Evolutionary conservation across 2,113 vertebrate species (phyloP).

Genomic region (Anhinga rufa): DNA sequence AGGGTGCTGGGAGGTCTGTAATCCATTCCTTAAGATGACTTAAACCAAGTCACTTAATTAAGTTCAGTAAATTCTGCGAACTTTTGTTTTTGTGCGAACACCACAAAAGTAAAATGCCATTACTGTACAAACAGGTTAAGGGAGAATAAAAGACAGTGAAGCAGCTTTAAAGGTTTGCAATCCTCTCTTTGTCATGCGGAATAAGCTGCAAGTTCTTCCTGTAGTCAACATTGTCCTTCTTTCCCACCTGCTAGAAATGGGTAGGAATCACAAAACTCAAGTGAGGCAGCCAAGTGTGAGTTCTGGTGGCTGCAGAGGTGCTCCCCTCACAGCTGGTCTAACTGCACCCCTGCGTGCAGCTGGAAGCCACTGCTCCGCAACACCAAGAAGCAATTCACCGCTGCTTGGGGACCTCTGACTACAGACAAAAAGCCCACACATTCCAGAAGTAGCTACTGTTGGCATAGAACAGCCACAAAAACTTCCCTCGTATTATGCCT

Average conservation of each 20-base stretch:
- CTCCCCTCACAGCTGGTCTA: not conserved
- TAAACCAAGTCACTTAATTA: not conserved
- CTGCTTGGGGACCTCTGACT: not conserved
- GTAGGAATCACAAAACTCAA: not conserved
- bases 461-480: not conserved
- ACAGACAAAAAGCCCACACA: not conserved
- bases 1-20: not conserved
- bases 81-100: not conserved
- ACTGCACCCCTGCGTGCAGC: not conserved
- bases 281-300: not conserved
- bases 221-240: not conserved
- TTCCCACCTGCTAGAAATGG: not conserved
- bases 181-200: not conserved
- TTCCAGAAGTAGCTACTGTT: not conserved
- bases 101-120: not conserved
- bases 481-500: not conserved
- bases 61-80: not conserved
- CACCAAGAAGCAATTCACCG: not conserved
- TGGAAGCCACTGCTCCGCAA: not conserved
- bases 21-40: slow-evolving; percentile 5
- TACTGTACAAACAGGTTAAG: not conserved
- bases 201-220: not conserved
- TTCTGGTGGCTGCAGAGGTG: not conserved
- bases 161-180: not conserved
- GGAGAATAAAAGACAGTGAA: not conserved